These are phyloP conservation scores for Aradophagus sp. DNA, from an alignment of 1,140 invertebrate species.

Conservation along the genomic window DNA sequence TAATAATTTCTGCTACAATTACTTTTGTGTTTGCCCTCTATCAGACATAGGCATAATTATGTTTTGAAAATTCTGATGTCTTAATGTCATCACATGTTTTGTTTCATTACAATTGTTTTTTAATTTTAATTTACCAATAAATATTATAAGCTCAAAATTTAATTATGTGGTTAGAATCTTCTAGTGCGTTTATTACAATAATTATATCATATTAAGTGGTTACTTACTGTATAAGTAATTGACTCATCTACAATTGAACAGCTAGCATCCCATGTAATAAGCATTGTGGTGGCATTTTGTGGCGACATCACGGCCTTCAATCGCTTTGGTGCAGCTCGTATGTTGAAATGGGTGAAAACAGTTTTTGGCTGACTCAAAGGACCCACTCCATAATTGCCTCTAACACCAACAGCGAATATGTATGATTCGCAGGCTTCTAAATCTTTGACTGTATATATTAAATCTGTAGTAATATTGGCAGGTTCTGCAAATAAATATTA, in stretches of 20 bases:
- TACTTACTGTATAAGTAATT: constrained; percentile 77
- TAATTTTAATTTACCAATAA: no score
- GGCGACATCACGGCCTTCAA: constrained; percentile 67
- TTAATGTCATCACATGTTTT: no score
- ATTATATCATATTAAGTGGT: constrained; percentile 5
- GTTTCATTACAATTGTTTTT: no score
- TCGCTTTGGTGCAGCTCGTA: constrained; percentile 78
- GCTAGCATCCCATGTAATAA: constrained; percentile 75
- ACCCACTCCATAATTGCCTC: constrained; percentile 79
- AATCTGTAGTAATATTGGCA: constrained; percentile 76
- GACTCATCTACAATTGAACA: constrained; percentile 74
- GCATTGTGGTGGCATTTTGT: constrained; percentile 74
- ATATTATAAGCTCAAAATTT: no score
- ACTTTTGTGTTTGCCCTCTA: no score
- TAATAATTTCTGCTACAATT: no score
- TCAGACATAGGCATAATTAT: no score
- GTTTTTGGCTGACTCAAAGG: constrained; percentile 76
- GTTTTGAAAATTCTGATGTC: no score
- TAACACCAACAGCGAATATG: constrained; percentile 82
- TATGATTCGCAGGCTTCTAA: constrained; percentile 84
- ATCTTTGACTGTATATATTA: constrained; percentile 77
- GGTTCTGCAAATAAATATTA: constrained; percentile 71
- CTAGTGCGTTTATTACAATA: no score
- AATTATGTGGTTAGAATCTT: no score
- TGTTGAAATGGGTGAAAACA: constrained; percentile 80